Evolutionary conservation across 2,888 invertebrate genomes (phyloP).

Genomic region (Chrysolina oricalcia): DNA sequence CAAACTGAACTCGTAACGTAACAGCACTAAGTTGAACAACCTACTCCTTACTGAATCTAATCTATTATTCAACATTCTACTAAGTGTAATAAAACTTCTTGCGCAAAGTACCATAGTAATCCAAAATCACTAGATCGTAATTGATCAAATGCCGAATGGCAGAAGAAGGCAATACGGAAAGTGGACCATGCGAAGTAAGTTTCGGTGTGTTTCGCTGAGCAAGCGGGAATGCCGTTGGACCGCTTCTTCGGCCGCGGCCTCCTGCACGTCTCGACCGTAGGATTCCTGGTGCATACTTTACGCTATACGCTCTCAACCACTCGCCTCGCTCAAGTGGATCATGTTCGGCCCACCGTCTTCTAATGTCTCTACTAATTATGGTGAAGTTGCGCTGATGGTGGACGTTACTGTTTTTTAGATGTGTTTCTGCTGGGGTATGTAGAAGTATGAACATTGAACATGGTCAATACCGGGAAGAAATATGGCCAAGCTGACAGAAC

Average conservation of each 20-base stretch:
- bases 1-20: too few relatives aligned
- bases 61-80: too few relatives aligned
- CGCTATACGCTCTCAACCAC: slow-evolving; percentile 55
- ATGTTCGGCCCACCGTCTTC: slow-evolving; percentile 31
- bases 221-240: slow-evolving; percentile 63
- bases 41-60: too few relatives aligned
- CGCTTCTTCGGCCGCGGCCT: slow-evolving; percentile 58
- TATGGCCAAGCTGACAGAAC: too few relatives aligned
- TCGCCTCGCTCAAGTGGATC: slow-evolving; percentile 34
- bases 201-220: slow-evolving; percentile 58
- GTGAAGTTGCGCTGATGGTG: neutral
- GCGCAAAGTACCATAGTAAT: too few relatives aligned
- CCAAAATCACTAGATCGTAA: neutral
- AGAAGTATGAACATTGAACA: too few relatives aligned
- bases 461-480: too few relatives aligned
- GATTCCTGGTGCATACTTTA: slow-evolving; percentile 63
- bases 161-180: slow-evolving; percentile 1
- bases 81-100: too few relatives aligned
- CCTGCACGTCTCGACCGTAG: slow-evolving; percentile 32
- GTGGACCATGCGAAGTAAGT: slow-evolving; percentile 45
- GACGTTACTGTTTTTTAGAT: neutral
- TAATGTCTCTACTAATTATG: slow-evolving; percentile 34
- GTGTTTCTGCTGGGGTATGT: neutral
- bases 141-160: neutral
- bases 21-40: too few relatives aligned